Evolutionary conservation across 2,797 vertebrate genomes (phyloP), one percentile per base, ranked within the genome.

Genomic region (Peromyscus eremicus): DNA sequence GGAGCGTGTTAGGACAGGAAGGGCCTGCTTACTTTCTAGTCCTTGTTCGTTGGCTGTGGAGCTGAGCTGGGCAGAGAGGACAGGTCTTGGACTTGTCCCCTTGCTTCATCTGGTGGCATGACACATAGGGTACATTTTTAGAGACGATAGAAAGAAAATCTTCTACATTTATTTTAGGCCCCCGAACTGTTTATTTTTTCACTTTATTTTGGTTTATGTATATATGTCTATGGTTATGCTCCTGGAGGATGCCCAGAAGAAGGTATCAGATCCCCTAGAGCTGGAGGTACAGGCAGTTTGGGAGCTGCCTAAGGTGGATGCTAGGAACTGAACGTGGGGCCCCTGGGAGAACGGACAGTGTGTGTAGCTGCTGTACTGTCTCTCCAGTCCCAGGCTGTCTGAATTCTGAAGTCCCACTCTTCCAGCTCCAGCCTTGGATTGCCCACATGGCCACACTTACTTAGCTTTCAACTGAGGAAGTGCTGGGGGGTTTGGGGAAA

Each of bases 61-160:
- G 27, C 82, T 46, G 34, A 27, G 34, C 71, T n/a, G 34, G 27
- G 21, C 70, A n/a, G 77, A 71, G 82, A 43, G 17, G 16, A 27
- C 19, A 40, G 66, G 49, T 34, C 37, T 37, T 52, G 34, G 52
- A 40, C 46, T 66, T 21, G 7, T 16, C 11, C 6, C 25, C 29
- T 43, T 49, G 27, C 32, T 85, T 13, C 43, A 49, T 49, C 64
- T 85, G 27, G 75, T n/a, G 43, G 19, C 0, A 1, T 25, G 32
- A n/a, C 32, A 52, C 32, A 68, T 52, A n/a, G 40, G 37, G 40
- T 11, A 40, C 9, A 12, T 32, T 84, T 85, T 66, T 60, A n/a
- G 70, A 84, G 81, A 70, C 92, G 49, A 83, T 12, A 9, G 49
- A n/a, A 96, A 66, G 85, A 94, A 86, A 91, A 73, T 46, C 52